These are phyloP conservation scores for Hyles euphorbiae DNA, from an alignment of 1,140 invertebrate species.

Conservation along the genomic window DNA sequence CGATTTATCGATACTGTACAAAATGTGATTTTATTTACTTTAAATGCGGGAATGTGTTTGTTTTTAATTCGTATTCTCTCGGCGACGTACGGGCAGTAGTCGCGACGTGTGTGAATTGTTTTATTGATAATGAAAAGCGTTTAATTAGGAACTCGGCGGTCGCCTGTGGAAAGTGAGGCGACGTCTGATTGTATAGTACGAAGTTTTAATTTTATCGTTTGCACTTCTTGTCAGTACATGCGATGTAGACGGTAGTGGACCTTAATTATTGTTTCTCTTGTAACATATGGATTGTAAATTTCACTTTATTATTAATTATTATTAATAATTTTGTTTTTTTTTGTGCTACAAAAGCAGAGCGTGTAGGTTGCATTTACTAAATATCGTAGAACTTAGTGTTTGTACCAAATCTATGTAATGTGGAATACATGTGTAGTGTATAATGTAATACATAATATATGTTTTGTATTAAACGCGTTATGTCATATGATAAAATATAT, in stretches of 20 bases:
- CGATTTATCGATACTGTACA: conserved; percentile 11
- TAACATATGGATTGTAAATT: conserved; percentile 48
- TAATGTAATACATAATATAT: not conserved
- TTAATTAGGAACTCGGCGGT: not conserved
- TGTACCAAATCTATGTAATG: conserved; percentile 62
- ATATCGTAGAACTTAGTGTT: conserved; percentile 67
- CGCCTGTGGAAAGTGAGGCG: not conserved
- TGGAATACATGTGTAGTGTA: conserved; percentile 10
- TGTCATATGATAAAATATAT: not conserved
- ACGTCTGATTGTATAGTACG: conserved; percentile 3
- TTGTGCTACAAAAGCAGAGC: conserved; percentile 39
- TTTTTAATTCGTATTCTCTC: conserved; percentile 3
- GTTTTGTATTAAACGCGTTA: not conserved
- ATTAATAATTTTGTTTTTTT: conserved; percentile 26
- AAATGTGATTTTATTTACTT: conserved; percentile 9
- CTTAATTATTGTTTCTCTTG: conserved; percentile 12
- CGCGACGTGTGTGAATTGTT: conserved; percentile 19
- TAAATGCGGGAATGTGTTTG: not conserved
- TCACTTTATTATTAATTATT: conserved; percentile 14
- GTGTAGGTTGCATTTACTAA: conserved; percentile 73
- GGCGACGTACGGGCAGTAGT: conserved; percentile 1
- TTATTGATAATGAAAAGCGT: conserved; percentile 23
- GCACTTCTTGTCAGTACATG: conserved; percentile 5
- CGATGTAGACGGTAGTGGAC: conserved; percentile 12
- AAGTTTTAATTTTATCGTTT: conserved; percentile 5